Percentiles rank a stretch among this genome's conserved stretches.
These are phyloP conservation scores for Achatina immaculata DNA, from an alignment of 1,140 invertebrate genomes.

Conservation along the genomic window DNA sequence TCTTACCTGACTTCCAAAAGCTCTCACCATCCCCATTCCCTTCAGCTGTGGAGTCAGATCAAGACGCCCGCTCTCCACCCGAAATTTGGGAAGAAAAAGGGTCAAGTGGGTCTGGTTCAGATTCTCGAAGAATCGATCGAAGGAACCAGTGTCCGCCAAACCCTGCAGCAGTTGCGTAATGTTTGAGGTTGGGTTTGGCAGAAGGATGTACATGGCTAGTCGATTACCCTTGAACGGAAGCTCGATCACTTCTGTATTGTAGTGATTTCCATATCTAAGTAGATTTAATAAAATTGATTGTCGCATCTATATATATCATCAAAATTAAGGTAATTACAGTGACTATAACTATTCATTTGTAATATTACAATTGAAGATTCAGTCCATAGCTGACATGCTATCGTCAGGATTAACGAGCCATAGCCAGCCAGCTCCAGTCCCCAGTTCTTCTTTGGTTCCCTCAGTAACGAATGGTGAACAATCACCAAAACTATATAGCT, in stretches of 20 bases:
- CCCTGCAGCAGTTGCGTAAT: conserved; percentile 71
- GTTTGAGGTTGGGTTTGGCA: conserved; percentile 73
- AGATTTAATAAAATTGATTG: too few relatives aligned
- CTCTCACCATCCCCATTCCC: conserved; percentile 74
- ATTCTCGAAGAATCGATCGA: conserved; percentile 62
- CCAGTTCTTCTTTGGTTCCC: too few relatives aligned
- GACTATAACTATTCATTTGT: too few relatives aligned
- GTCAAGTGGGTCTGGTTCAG: conserved; percentile 44
- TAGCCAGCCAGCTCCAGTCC: too few relatives aligned
- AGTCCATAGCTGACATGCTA: too few relatives aligned
- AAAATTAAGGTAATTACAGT: too few relatives aligned
- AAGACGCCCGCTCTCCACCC: conserved; percentile 74
- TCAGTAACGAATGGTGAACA: too few relatives aligned
- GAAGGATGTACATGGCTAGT: conserved; percentile 80
- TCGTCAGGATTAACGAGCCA: too few relatives aligned
- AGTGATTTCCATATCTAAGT: conserved; percentile 78
- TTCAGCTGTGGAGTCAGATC: conserved; percentile 71
- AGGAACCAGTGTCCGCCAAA: conserved; percentile 65
- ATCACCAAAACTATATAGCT: too few relatives aligned
- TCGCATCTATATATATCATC: too few relatives aligned
- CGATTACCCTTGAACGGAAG: conserved; percentile 79
- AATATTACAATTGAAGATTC: too few relatives aligned
- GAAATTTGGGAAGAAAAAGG: conserved; percentile 78
- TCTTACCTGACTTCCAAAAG: conserved; percentile 74
- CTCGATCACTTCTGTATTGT: conserved; percentile 80